A percentile compares a stretch with the other conserved stretches of the same genome.
These are phyloP conservation scores for Andrena hattorfiana DNA, from an alignment of 2,888 invertebrate species.

Conservation along the genomic window DNA sequence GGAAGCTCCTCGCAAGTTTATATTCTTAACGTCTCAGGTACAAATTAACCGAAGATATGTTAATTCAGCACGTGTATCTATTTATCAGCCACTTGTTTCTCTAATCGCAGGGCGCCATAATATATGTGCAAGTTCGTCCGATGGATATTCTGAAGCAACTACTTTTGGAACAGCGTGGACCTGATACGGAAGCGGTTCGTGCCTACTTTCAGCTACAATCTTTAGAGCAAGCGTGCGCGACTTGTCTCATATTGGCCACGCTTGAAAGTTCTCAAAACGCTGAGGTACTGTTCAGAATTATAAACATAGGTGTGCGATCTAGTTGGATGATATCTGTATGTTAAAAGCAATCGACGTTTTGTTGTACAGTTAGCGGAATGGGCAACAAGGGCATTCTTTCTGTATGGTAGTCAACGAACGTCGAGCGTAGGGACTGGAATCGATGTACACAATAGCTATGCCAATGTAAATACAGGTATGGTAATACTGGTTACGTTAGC, in stretches of 20 bases:
- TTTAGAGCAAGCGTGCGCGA: constrained; percentile 95
- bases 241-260: constrained; percentile 94
- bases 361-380: constrained; percentile 89
- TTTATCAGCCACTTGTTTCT: constrained; percentile 11
- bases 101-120: constrained; percentile 89
- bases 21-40: constrained; percentile 94
- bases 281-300: constrained; percentile 85
- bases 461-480: constrained; percentile 70
- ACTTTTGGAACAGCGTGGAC: constrained; percentile 92
- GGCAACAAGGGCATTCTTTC: constrained; percentile 96
- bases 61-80: constrained; percentile 5
- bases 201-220: constrained; percentile 94
- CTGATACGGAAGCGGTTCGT: constrained; percentile 93
- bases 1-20: constrained; percentile 91
- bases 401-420: constrained; percentile 92
- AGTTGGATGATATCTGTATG: neutral
- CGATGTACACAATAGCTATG: constrained; percentile 74
- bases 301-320: neutral
- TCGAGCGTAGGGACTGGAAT: constrained; percentile 62
- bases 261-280: constrained; percentile 88
- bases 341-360: constrained; percentile 1
- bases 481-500: neutral
- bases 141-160: constrained; percentile 95
- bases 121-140: constrained; percentile 93
- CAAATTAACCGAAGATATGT: constrained; percentile 31